Conservation (phyloP, 2,113 vertebrate genomes). For the Dolichallabes microphthalmus region DNA sequence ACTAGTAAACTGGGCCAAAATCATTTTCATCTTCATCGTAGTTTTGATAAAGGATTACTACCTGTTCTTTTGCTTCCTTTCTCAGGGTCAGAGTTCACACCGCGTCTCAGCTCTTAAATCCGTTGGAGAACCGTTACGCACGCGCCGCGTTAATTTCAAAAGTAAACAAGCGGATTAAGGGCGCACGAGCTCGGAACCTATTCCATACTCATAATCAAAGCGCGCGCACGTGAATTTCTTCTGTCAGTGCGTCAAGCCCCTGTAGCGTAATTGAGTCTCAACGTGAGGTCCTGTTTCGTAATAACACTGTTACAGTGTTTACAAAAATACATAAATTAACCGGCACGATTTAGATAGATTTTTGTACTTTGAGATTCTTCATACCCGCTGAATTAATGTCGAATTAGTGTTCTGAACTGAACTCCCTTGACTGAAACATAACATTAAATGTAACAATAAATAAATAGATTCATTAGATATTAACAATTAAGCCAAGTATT, state of each 20-base stretch:
- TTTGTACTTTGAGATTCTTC: no score
- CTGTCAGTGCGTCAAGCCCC: not conserved
- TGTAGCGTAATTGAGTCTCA: no score
- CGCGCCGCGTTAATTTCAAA: not conserved
- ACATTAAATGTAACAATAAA: no score
- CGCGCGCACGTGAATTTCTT: not conserved
- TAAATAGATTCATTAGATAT: no score
- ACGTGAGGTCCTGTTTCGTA: not conserved
- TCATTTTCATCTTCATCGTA: not conserved
- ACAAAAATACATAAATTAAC: no score
- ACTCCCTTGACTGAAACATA: not conserved
- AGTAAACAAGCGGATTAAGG: not conserved
- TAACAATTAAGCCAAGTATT: no score
- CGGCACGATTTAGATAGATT: no score
- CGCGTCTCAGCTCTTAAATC: not conserved
- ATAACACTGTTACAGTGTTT: no score
- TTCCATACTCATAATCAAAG: not conserved
- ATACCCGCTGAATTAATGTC: no score
- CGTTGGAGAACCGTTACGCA: constrained; percentile 43
- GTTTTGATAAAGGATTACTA: not conserved
- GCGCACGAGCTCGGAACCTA: not conserved
- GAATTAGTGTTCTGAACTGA: not conserved
- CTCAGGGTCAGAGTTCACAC: not conserved
- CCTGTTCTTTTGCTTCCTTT: not conserved
- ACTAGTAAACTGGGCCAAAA: not conserved